phyloP scores from a whole-genome alignment of 1,140 invertebrate genomes.

The Zaprionus gabonicus region DNA sequence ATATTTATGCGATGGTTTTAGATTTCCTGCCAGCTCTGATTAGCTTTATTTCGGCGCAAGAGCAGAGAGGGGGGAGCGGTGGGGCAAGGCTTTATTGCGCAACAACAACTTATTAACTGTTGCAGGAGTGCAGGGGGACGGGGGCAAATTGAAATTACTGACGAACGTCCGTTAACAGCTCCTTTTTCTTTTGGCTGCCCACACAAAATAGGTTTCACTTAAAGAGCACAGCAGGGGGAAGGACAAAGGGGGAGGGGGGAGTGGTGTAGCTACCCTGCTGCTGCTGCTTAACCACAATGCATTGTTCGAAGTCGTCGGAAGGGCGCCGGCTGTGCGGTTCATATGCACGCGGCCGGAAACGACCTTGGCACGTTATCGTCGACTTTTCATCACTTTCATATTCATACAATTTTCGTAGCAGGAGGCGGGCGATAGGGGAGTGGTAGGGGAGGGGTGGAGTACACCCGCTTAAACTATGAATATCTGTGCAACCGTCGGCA shows the following conservation, averaged over 20 bases:
- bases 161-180: conserved; percentile 63
- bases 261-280: conserved; percentile 8
- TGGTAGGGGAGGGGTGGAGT: background rate
- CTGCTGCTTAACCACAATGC: conserved; percentile 62
- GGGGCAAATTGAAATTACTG: conserved; percentile 69
- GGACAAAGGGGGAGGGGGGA: background rate
- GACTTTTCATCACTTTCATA: conserved; percentile 82
- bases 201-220: conserved; percentile 25
- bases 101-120: conserved; percentile 66
- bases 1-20: conserved; percentile 44
- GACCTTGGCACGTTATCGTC: conserved; percentile 83
- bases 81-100: conserved; percentile 50
- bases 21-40: conserved; percentile 77
- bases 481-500: conserved; percentile 31
- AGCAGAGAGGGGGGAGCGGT: background rate
- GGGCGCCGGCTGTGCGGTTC: conserved; percentile 47
- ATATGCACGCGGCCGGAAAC: conserved; percentile 83
- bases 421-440: background rate
- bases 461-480: conserved; percentile 17
- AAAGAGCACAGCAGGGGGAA: conserved; percentile 10
- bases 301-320: conserved; percentile 58
- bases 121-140: conserved; percentile 7
- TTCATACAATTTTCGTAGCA: conserved; percentile 75
- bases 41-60: conserved; percentile 52
- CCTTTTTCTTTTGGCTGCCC: conserved; percentile 39